Evolutionary conservation across 2,113 vertebrate genomes (phyloP).

Genomic region (Plecturocebus donacophilus): DNA sequence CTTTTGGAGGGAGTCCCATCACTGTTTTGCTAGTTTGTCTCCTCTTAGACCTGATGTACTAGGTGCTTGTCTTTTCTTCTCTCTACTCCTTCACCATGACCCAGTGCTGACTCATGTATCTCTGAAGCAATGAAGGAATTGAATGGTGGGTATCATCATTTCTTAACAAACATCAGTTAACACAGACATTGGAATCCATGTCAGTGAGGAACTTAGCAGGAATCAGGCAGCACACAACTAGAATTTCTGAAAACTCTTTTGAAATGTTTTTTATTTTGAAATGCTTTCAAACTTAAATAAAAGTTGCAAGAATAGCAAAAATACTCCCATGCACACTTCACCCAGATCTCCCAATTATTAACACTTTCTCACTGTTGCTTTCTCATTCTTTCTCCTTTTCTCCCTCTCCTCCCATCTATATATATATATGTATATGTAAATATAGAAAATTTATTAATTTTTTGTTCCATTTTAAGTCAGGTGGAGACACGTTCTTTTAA

Average conservation of each 20-base stretch:
- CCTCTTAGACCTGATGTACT: neutral
- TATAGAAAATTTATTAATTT: neutral
- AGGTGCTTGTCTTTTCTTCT: neutral
- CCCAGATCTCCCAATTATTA: neutral
- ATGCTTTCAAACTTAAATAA: neutral
- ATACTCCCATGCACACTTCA: neutral
- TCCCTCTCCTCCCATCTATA: neutral
- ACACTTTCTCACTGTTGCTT: neutral
- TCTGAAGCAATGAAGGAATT: neutral
- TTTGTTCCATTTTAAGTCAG: neutral
- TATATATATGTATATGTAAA: too few relatives aligned
- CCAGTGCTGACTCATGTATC: neutral
- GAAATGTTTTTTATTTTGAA: neutral
- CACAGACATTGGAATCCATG: neutral
- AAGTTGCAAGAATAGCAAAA: slow-evolving; percentile 14
- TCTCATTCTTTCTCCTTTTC: neutral
- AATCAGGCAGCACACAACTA: neutral
- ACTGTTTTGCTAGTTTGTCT: neutral
- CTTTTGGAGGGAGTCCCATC: neutral
- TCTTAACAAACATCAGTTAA: neutral
- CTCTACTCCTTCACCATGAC: neutral
- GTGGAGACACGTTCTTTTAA: neutral
- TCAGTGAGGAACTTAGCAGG: neutral
- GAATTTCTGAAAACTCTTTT: neutral
- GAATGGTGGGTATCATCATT: neutral